Evolutionary conservation across 2,888 invertebrate species (phyloP).

Genomic region (Ecliptopera silaceata): DNA sequence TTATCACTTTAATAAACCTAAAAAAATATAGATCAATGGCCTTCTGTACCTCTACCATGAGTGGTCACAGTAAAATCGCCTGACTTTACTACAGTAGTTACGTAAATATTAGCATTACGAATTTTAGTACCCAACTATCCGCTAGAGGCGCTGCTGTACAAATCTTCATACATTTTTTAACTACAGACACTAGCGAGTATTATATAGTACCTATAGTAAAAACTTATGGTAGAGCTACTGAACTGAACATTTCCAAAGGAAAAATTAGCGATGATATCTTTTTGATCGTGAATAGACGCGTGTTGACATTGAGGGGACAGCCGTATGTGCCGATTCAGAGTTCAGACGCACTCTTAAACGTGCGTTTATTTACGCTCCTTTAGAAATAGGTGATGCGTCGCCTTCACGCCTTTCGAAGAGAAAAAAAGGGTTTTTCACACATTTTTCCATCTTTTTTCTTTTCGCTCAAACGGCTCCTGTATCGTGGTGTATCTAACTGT

Average conservation of each 20-base stretch:
- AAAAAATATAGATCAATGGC: too few species aligned
- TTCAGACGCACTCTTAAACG: slow-evolving; percentile 70
- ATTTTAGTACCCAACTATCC: too few species aligned
- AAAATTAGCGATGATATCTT: slow-evolving; percentile 38
- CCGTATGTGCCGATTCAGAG: slow-evolving; percentile 70
- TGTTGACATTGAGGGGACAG: slow-evolving; percentile 49
- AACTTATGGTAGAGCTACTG: too few species aligned
- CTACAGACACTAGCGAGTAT: slow-evolving; percentile 3
- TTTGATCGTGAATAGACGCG: slow-evolving; percentile 31
- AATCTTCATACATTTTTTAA: neutral
- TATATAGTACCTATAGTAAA: too few species aligned
- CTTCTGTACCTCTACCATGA: too few species aligned
- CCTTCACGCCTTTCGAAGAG: slow-evolving; percentile 63
- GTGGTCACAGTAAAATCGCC: too few species aligned
- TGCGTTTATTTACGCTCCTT: slow-evolving; percentile 77
- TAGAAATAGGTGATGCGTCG: slow-evolving; percentile 75
- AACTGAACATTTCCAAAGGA: slow-evolving; percentile 10
- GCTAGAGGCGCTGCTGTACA: too few species aligned
- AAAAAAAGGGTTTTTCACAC: slow-evolving; percentile 67
- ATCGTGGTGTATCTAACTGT: slow-evolving; percentile 4
- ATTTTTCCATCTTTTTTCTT: slow-evolving; percentile 43
- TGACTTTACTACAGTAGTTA: too few species aligned
- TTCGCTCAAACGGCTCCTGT: slow-evolving; percentile 36
- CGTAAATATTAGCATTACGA: too few species aligned
- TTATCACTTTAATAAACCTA: too few species aligned